phyloP scores from a whole-genome alignment of 2,113 vertebrate species.

The Cephalopholis sonnerati region DNA sequence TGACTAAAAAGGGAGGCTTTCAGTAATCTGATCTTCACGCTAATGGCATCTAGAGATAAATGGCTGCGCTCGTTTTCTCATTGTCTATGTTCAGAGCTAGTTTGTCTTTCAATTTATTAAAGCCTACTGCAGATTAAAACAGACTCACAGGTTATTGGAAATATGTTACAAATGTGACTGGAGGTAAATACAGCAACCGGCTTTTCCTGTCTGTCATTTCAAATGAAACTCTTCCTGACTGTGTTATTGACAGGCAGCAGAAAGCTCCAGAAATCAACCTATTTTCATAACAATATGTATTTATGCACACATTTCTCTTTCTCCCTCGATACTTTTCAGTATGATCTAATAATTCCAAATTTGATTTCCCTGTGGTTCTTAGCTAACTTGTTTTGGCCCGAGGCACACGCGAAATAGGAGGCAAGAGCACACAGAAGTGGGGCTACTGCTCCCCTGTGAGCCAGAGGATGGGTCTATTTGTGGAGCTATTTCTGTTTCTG shows the following conservation, averaged over 20 bases:
- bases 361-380: slow-evolving; percentile 86
- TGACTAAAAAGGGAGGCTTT: slow-evolving; percentile 30
- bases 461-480: slow-evolving; percentile 80
- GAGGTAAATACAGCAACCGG: not conserved
- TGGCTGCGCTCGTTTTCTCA: slow-evolving; percentile 36
- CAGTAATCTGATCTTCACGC: slow-evolving; percentile 53
- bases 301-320: slow-evolving; percentile 70
- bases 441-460: slow-evolving; percentile 81
- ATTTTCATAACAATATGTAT: slow-evolving; percentile 75
- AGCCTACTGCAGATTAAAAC: slow-evolving; percentile 1
- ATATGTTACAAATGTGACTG: not conserved
- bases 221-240: slow-evolving; percentile 9
- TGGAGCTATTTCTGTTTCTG: slow-evolving; percentile 76
- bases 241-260: slow-evolving; percentile 33
- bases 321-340: slow-evolving; percentile 52
- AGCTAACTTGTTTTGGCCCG: slow-evolving; percentile 80
- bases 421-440: slow-evolving; percentile 80
- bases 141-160: not conserved
- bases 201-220: not conserved
- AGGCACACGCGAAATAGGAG: slow-evolving; percentile 76
- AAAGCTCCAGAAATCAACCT: slow-evolving; percentile 57
- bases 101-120: slow-evolving; percentile 24
- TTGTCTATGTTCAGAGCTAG: slow-evolving; percentile 15
- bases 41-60: slow-evolving; percentile 49
- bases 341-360: slow-evolving; percentile 80